Evolutionary conservation across 2,113 vertebrate species (phyloP), one percentile per base, ranked within the genome.

Genomic region (Clupea harengus): DNA sequence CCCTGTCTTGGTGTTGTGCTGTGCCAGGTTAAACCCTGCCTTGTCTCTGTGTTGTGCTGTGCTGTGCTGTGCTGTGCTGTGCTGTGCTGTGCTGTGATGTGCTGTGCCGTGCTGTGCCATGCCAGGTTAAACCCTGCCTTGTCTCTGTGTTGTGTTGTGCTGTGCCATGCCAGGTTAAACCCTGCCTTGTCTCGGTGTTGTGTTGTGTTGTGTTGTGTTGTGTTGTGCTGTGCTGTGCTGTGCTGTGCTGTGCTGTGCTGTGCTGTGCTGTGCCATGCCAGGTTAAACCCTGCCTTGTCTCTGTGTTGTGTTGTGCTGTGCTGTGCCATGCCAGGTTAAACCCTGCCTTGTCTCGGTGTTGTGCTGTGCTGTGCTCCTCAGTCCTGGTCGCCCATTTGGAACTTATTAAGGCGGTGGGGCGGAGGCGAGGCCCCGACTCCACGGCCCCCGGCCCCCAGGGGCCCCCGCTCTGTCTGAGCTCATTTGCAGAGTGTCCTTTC

Each of bases 401-500:
- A 91, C 92, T 95, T 92, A 95, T 95, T 95, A 95, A 93, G 91
- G 92, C 88, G 86, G 88, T 85, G 88, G 85, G 86, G 84, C 45
- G 88, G 91, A 88, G 90, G 86, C 3, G 83, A 86, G 91, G 89
- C 88, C 67, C 57, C 67, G 6, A 89, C 88, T 78, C 88, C 89
- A 89, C 52, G 89, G 90, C 91, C 92, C 90, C 88, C 67, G 60
- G 89, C 88, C 92, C 92, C 90, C 0, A n/a, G 89, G 91, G 88
- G 83, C 87, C 88, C 88, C 47, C 28, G 49, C 83, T 22, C 91
- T 90, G 93, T 94, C 93, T 91, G 89, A 94, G 93, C 93, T 94
- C 93, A 93, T 95, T 94, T 94, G 87, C 92, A 90, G 86, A 90
- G 88, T 87, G 92, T 94, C 92, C 93, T 93, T 91, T 93, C 89